Conservation (phyloP, 53 echinoderm and acorn worm genomes). For the Astropecten irregularis region DNA sequence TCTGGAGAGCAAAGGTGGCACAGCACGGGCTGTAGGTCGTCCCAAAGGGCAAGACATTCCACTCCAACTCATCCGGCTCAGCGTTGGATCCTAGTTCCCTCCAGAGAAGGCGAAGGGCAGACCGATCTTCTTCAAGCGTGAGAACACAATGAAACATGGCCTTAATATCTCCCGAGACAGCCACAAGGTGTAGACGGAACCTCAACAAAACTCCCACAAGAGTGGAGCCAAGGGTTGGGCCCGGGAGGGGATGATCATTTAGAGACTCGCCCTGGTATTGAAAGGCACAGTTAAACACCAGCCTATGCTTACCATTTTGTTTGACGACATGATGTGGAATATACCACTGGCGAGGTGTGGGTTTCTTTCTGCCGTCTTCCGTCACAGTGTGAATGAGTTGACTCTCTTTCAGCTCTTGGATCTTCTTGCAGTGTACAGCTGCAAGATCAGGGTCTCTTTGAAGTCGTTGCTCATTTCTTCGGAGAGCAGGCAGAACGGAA, state of each 20-base stretch:
- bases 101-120: slow-evolving; percentile 11
- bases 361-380: background rate
- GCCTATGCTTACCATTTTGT: slow-evolving; percentile 17
- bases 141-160: slow-evolving; percentile 19
- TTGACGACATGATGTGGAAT: slow-evolving; percentile 56
- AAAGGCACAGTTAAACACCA: slow-evolving; percentile 64
- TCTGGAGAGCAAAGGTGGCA: slow-evolving; percentile 39
- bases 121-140: background rate
- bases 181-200: slow-evolving; percentile 1
- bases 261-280: slow-evolving; percentile 18
- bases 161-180: slow-evolving; percentile 1
- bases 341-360: slow-evolving; percentile 42
- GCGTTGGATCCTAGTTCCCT: background rate
- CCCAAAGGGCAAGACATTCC: slow-evolving; percentile 59
- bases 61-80: slow-evolving; percentile 18
- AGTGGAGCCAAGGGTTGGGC: slow-evolving; percentile 39
- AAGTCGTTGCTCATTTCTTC: background rate
- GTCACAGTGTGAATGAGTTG: background rate
- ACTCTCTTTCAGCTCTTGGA: background rate
- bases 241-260: slow-evolving; percentile 41
- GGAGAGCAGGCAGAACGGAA: background rate
- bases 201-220: slow-evolving; percentile 1
- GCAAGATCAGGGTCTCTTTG: background rate
- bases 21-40: slow-evolving; percentile 53
- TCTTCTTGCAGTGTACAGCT: background rate